Evolutionary conservation across 2,888 invertebrate genomes (phyloP).

Genomic region (Pseudococcus longispinus): DNA sequence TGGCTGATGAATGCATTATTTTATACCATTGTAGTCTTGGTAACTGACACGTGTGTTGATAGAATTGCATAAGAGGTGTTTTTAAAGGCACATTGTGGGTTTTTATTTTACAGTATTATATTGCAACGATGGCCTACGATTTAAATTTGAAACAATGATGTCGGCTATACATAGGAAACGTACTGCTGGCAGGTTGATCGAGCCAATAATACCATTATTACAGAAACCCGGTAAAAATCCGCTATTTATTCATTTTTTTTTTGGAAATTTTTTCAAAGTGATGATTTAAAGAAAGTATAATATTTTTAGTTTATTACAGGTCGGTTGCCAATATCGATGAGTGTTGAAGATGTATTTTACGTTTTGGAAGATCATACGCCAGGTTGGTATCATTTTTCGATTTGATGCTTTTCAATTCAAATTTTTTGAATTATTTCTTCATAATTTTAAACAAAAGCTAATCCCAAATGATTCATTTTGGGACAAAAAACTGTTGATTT

Average conservation of each 20-base stretch:
- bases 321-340: conserved; percentile 43
- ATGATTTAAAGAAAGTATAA: conserved; percentile 17
- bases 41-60: not conserved
- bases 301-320: conserved; percentile 51
- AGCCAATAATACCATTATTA: conserved; percentile 40
- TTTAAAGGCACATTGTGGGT: not conserved
- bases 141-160: conserved; percentile 33
- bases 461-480: no score
- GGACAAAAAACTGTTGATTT: no score
- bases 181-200: not conserved
- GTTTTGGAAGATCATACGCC: conserved; percentile 56
- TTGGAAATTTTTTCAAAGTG: not conserved
- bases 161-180: conserved; percentile 20
- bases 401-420: no score
- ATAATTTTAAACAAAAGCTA: no score
- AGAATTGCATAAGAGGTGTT: not conserved
- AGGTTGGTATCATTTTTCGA: conserved; percentile 14
- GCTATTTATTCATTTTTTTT: not conserved
- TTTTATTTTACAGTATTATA: conserved; percentile 44
- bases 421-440: no score
- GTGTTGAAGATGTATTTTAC: conserved; percentile 53
- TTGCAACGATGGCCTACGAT: conserved; percentile 21
- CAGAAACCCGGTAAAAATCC: conserved; percentile 34
- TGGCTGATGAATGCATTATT: no score
- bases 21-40: not conserved